phyloP scores from a whole-genome alignment of 92 coral and sea anemone species.

The Parazoanthus darwini region DNA sequence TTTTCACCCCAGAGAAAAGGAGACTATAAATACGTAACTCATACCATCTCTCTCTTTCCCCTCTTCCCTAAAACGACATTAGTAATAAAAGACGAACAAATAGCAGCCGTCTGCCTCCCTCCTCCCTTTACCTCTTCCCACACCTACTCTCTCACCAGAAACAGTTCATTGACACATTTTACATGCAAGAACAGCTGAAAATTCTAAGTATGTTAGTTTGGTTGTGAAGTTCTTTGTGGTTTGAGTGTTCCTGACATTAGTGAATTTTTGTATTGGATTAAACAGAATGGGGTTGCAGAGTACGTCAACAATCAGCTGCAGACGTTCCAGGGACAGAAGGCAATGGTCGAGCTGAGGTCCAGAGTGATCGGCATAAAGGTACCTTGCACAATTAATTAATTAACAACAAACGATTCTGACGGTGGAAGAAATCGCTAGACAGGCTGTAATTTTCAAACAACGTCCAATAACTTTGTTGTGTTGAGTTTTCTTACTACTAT shows the following conservation, averaged over 20 bases:
- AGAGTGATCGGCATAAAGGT: conserved; percentile 91
- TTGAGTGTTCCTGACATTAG: not conserved
- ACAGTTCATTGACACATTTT: too few species aligned
- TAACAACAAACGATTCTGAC: not conserved
- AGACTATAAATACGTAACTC: not conserved
- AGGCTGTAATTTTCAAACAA: too few species aligned
- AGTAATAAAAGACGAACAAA: too few species aligned
- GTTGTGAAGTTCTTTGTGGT: too few species aligned
- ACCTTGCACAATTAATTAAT: not conserved
- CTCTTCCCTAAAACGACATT: too few species aligned
- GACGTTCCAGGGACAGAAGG: conserved; percentile 83
- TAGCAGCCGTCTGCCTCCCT: too few species aligned
- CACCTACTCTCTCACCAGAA: too few species aligned
- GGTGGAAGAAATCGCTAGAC: not conserved
- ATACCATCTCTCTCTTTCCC: too few species aligned
- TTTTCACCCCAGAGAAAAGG: not conserved
- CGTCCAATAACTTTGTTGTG: not conserved
- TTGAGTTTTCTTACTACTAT: not conserved
- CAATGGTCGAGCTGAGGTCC: conserved; percentile 86
- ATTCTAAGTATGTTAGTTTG: too few species aligned
- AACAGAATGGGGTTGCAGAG: conserved; percentile 78
- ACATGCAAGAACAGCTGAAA: too few species aligned
- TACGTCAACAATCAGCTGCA: conserved; percentile 92
- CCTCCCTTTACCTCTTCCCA: too few species aligned
- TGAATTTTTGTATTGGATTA: not conserved